Base-by-base conservation (phyloP, 2,888 invertebrate species). In the Eulithis testata region DNA sequence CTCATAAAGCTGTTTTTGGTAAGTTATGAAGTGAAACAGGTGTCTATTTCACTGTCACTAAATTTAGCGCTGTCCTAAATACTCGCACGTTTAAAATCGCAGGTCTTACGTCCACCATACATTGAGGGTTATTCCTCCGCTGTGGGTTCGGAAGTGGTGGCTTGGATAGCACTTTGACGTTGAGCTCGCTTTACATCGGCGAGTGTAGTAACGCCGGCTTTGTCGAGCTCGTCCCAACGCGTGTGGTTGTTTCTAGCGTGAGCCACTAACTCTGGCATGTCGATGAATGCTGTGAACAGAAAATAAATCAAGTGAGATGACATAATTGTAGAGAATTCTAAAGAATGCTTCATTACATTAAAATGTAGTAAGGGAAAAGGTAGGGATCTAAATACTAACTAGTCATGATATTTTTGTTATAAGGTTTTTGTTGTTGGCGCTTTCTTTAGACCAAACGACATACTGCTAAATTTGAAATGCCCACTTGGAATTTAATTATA, bases 191-290 rank as follows among this genome's bases (percentile, higher is more conserved):
- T 82, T 55, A 96, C 95, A 79, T 97, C 96, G 36, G 94, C 95
- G 72, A 96, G 79, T 6, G 96, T 96, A 68, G 95, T 95, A 75
- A 96, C 95, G 57, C 96, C 96, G 72, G 96, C 95, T 70, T 96
- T 96, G 81, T 96, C 96, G 76, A 95, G 94, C 77, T 97, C 97
- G 81, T 97, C 97, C 98, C 99, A 99, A 85, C 97, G 97, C 63
- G 96, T 94, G 90, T 98, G 98, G 91, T 99, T 99, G 80, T 93
- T 94, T 76, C 96, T 95, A 90, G 98, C 96, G 87, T 97, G 96
- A 11, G 95, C 94, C 71, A 98, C 96, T 73, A 98, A 93, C 88
- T 98, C 98, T 0, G 98, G 98, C 95, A 98, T 96, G 86, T 98
- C 98, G 82, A 98, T 96, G 89, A 98, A 98, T 60, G 97, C 98